Percentiles rank a stretch among this genome's conserved stretches.
phyloP scores from a whole-genome alignment of 1,140 invertebrate species.

The Bombus fervidus region DNA sequence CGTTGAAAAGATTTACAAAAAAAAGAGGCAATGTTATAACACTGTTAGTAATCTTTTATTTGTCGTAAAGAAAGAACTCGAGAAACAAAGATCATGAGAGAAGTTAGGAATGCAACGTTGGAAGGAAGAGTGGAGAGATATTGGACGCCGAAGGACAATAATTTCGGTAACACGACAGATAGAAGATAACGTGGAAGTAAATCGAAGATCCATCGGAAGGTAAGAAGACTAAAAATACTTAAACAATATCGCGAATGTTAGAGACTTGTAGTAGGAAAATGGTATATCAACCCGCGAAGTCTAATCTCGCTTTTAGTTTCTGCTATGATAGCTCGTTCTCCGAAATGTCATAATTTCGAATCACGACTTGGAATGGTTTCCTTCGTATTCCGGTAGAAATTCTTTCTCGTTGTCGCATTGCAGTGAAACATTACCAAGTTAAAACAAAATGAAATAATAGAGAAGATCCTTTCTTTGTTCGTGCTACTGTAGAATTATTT shows the following conservation, averaged over 20 bases:
- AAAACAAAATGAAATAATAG: too few relatives aligned
- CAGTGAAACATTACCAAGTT: background rate
- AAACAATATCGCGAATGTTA: conserved; percentile 15
- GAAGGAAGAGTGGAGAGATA: background rate
- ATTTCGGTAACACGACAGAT: background rate
- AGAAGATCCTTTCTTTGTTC: too few relatives aligned
- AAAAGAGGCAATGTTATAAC: too few relatives aligned
- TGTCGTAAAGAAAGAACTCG: background rate
- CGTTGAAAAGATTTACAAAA: too few relatives aligned
- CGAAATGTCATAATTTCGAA: conserved; percentile 55
- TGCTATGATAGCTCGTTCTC: conserved; percentile 20
- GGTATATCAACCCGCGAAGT: background rate
- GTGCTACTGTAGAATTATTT: too few relatives aligned
- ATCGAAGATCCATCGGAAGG: background rate
- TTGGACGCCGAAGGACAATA: background rate
- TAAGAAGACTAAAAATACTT: background rate
- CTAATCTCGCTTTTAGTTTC: conserved; percentile 55
- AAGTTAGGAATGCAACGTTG: background rate
- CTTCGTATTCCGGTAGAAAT: background rate
- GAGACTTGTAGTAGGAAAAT: conserved; percentile 7
- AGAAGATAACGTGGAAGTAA: background rate
- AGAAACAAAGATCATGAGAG: background rate
- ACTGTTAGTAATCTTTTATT: background rate
- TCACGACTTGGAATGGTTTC: conserved; percentile 17
- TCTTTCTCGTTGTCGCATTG: conserved; percentile 1